These are phyloP conservation scores for Spodoptera picta DNA, from an alignment of 2,888 invertebrate species.

Conservation along the genomic window DNA sequence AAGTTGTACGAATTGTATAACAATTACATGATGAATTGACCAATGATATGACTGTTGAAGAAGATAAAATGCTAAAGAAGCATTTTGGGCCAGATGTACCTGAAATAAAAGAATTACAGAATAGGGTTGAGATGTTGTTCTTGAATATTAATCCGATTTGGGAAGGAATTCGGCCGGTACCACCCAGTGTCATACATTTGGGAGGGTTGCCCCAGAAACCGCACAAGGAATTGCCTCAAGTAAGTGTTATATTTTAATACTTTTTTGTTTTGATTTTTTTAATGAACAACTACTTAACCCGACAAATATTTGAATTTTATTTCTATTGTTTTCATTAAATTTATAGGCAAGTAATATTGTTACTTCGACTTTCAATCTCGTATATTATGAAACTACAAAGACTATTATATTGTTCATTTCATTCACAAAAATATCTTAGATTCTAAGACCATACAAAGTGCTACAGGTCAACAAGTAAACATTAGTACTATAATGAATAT, in stretches of 20 bases:
- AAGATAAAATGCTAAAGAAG: slow-evolving; percentile 47
- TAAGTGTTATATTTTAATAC: slow-evolving; percentile 42
- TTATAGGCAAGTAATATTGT: too few species aligned
- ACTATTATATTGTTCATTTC: too few species aligned
- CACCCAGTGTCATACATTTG: slow-evolving; percentile 74
- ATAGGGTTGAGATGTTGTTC: slow-evolving; percentile 74
- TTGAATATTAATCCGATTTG: slow-evolving; percentile 75
- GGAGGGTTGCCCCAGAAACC: slow-evolving; percentile 78
- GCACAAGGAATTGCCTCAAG: slow-evolving; percentile 73
- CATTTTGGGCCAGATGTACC: slow-evolving; percentile 61
- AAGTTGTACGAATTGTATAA: slow-evolving; percentile 57
- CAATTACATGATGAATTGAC: slow-evolving; percentile 30
- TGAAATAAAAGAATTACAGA: slow-evolving; percentile 48
- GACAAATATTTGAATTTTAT: too few species aligned
- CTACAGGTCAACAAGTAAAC: too few species aligned
- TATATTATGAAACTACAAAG: too few species aligned
- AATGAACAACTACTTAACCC: background rate
- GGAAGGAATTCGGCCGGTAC: slow-evolving; percentile 70
- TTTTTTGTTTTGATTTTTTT: background rate
- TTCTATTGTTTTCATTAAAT: too few species aligned
- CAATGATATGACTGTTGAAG: slow-evolving; percentile 18
- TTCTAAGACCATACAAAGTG: too few species aligned
- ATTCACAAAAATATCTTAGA: too few species aligned
- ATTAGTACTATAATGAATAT: too few species aligned
- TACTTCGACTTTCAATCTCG: too few species aligned